These are phyloP conservation scores for Drosophila bunnanda DNA, from an alignment of 2,888 invertebrate species.

Conservation along the genomic window DNA sequence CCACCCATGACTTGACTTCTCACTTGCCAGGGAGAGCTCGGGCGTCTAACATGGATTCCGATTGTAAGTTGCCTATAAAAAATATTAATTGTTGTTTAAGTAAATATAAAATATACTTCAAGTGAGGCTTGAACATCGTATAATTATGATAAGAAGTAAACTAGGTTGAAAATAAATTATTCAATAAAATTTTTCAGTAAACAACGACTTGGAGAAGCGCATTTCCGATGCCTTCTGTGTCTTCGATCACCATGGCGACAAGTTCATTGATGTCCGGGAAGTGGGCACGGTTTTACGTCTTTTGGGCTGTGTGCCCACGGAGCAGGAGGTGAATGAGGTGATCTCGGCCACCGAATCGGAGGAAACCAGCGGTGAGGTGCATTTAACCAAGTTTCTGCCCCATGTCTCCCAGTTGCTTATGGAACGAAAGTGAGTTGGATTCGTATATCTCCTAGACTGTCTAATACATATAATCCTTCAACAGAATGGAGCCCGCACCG, in stretches of 20 bases:
- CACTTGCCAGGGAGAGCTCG: not conserved
- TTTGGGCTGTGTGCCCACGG: constrained; percentile 94
- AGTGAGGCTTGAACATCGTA: too few relatives aligned
- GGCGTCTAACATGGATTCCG: constrained; percentile 59
- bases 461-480: not conserved
- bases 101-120: not conserved
- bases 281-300: constrained; percentile 95
- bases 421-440: constrained; percentile 89
- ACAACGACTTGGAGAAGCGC: constrained; percentile 90
- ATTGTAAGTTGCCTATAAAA: constrained; percentile 51
- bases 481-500: constrained; percentile 91
- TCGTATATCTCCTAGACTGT: not conserved
- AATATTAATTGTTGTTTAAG: not conserved
- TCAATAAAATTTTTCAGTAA: constrained; percentile 83
- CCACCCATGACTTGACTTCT: not conserved
- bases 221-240: constrained; percentile 95
- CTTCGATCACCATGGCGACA: constrained; percentile 95
- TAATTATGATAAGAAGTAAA: not conserved
- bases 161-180: not conserved
- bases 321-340: constrained; percentile 95
- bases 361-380: constrained; percentile 90
- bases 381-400: constrained; percentile 91
- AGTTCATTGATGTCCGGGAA: constrained; percentile 95
- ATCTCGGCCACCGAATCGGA: constrained; percentile 93
- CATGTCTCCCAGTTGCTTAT: constrained; percentile 91